Evolutionary conservation across 2,888 invertebrate species (phyloP), one percentile per base, ranked within the genome.

Genomic region (Pyrgus malvae): DNA sequence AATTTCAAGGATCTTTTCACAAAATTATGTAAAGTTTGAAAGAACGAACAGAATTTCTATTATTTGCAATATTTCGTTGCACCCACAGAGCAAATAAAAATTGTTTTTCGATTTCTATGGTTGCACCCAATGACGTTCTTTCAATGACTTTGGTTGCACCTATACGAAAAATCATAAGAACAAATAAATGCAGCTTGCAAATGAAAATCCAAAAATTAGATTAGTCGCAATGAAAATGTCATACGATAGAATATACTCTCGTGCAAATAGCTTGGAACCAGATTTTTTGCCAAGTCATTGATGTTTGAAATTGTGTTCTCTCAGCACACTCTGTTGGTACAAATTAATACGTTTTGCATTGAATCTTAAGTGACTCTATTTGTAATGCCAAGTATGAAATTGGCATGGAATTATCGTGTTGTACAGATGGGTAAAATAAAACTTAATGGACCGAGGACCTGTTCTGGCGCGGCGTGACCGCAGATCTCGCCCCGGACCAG

Each of bases 391-490:
- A 31, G 45, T 31, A 51, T 38, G 48, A 56, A 56, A 59, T 57
- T 57, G 58, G 59, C 48, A 58, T 61, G 50, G 46, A 60, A 58
- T 59, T 63, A 60, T 46, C 45, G 50, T 49, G 46, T 49, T 51
- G 61, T 58, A 60, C 55, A 33, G 45, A 53, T 53, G 61, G 70
- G 68, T 70, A 76, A 77, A 79, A 78, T 78, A 78, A 75, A 74
- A 65, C 65, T 72, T 69, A 68, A 77, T 77, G 71, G 67, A 60
- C 63, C 60, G 37, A 69, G 63, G 68, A 78, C 78, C 78, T 69
- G 78, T 77, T 75, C 66, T 65, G 62, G 50, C 56, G 59, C 66
- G 61, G 59, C 54, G 55, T 58, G 66, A 68, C 68, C 70, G 69
- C 72, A 69, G 58, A 60, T 57, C 31, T 31, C 17, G 46, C 33